Base-by-base conservation (phyloP, 2,113 vertebrate species). In the Podarcis muralis region DNA sequence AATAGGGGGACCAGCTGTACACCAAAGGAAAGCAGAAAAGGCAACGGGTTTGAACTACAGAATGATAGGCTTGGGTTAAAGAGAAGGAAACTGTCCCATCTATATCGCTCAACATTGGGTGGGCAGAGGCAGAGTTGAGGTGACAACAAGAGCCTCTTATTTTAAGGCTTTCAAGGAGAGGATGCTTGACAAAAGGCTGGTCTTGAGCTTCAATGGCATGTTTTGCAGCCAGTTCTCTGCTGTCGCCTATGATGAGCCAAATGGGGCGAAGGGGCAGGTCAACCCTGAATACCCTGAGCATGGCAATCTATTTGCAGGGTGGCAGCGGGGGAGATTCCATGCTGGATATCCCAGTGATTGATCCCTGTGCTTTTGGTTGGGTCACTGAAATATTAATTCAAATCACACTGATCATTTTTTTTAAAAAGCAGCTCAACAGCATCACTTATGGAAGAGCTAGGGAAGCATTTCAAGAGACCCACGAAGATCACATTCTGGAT, bases 251-350 rank as follows among this genome's bases (percentile, higher is more conserved):
- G 15, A 40, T 1, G 43, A 30, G 27, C 30, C 48, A 59, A 76
- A 59, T 6, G n/a, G 48, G 43, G 57, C 3, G 82, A 53, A 53
- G 9, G n/a, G 66, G 2, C 1, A 30, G 48, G n/a, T 32, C 48
- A 62, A 71, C 1, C 25, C 2, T 35, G 9, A 15, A n/a, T 59
- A 25, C 20, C 78, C 13, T 43, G 20, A 37, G 1, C 11, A 43
- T 25, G 35, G 37, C 2, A 40, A 1, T 20, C 35, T 6, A 35
- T 0, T 32, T 68, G 6, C 0, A 0, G 66, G 22, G 25, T 0
- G 1, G 32, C 16, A 35, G 43, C 30, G 16, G 66, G 35, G 4
- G 15, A 35, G 16, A 72, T 18, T 22, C 30, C 83, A 57, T 25
- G 66, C 16, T 25, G 68, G 57, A 35, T 30, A 59, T 7, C 32